These are phyloP conservation scores for Orestias chungarensis DNA, from an alignment of 2,797 vertebrate species.

Conservation along the genomic window DNA sequence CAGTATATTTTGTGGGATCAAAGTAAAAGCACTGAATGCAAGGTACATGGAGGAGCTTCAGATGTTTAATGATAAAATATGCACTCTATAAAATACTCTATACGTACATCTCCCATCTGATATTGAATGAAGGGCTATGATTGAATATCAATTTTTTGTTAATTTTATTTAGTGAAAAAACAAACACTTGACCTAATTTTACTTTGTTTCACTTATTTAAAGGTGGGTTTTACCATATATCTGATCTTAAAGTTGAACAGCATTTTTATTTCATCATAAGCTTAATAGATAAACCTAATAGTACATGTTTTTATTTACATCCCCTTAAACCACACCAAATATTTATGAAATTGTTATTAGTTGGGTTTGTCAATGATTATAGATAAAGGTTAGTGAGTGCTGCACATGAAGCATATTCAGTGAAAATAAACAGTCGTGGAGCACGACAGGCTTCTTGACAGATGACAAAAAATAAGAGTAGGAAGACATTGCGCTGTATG, in stretches of 20 bases:
- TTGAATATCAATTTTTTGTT: background rate
- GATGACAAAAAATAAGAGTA: slow-evolving; percentile 6
- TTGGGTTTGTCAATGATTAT: background rate
- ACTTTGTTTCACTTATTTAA: background rate
- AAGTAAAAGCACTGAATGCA: too few relatives aligned
- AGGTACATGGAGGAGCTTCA: background rate
- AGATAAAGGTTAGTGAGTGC: background rate
- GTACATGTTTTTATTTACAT: background rate
- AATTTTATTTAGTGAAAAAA: background rate
- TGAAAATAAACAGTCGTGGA: background rate
- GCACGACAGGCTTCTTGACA: background rate
- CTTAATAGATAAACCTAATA: background rate
- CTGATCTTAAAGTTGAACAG: background rate
- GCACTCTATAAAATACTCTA: too few relatives aligned
- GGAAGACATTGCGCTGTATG: slow-evolving; percentile 18
- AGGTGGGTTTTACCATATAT: background rate
- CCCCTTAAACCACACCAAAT: background rate
- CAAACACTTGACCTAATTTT: background rate
- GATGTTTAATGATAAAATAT: background rate
- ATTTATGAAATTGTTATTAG: background rate
- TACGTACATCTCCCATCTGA: background rate
- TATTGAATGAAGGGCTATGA: background rate
- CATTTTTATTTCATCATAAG: background rate
- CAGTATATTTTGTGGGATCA: background rate
- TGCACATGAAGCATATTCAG: background rate